phyloP scores from a whole-genome alignment of 2,888 invertebrate genomes.

The Malacosoma neustria region DNA sequence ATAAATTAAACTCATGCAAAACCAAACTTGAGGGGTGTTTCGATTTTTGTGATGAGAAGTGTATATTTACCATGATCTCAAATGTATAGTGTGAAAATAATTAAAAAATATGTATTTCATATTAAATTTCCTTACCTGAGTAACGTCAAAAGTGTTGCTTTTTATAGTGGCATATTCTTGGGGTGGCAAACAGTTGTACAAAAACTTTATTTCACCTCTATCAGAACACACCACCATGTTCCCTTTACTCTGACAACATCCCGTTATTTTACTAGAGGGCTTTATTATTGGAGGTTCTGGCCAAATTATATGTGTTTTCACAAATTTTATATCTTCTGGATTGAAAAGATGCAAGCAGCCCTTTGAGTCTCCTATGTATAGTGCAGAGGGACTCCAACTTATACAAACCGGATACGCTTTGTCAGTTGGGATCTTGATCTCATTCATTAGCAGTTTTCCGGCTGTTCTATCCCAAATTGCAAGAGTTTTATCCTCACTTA shows the following conservation, averaged over 20 bases:
- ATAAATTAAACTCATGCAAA: too few species aligned
- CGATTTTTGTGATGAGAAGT: too few species aligned
- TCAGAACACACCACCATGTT: slow-evolving; percentile 60
- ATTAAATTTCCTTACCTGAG: slow-evolving; percentile 58
- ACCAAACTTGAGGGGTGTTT: too few species aligned
- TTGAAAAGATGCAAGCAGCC: slow-evolving; percentile 55
- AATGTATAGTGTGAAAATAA: too few species aligned
- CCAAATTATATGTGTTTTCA: slow-evolving; percentile 50
- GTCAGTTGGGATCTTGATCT: slow-evolving; percentile 47
- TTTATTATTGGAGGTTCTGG: slow-evolving; percentile 42
- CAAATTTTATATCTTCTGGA: slow-evolving; percentile 39
- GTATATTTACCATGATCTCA: too few species aligned
- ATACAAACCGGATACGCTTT: slow-evolving; percentile 58
- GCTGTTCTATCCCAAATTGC: slow-evolving; percentile 73
- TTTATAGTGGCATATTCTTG: slow-evolving; percentile 43
- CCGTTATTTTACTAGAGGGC: slow-evolving; percentile 53
- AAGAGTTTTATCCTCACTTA: slow-evolving; percentile 75
- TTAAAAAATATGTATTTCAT: too few species aligned
- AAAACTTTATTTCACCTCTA: slow-evolving; percentile 59
- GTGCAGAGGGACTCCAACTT: slow-evolving; percentile 49
- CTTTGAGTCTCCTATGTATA: slow-evolving; percentile 63
- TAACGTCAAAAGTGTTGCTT: slow-evolving; percentile 53
- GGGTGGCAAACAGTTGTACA: slow-evolving; percentile 60
- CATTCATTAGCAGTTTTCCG: slow-evolving; percentile 47
- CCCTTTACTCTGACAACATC: slow-evolving; percentile 51